Evolutionary conservation across 2,113 vertebrate genomes (phyloP), one percentile per base, ranked within the genome.

Genomic region (Paratilapia polleni): DNA sequence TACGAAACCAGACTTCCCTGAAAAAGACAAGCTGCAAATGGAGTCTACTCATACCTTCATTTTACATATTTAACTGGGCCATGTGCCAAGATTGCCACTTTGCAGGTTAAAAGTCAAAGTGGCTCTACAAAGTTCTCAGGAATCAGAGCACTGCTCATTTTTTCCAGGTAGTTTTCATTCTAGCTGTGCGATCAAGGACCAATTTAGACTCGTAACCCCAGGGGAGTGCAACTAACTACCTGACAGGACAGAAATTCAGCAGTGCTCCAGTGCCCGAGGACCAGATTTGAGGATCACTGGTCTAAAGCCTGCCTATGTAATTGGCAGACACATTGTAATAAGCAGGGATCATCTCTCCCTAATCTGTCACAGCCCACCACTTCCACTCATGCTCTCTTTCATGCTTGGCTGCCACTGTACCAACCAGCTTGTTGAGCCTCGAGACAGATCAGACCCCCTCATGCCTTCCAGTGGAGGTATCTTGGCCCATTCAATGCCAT

Each of bases 291-390:
- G 90, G 87, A 88, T 89, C 89, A 81, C 88, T 75, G 68, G 80
- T 93, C 62, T 88, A 83, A 88, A 92, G 80, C 86, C 87, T 82
- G 84, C 75, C 83, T 82, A 81, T 89, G 88, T 94, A 93, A 94
- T 91, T 93, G 91, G 90, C 85, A 90, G 64, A 91, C 83, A 93
- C 90, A 86, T 91, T 86, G 88, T 93, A 91, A 93, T 94, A 92
- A 93, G 84, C 73, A 68, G 90, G 88, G 91, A 94, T 94, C 90
- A 95, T 93, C 92, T 88, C 78, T 84, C 79, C 17, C 82, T 92
- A 92, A 93, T 92, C 93, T 93, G 92, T 91, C 89, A 94, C 89
- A 89, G 88, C 84, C 85, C 88, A 92, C 85, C 87, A 91, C 85
- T 87, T 89, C 86, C 82, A 76, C 87, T 87, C 87, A 64, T 77